A percentile compares a stretch with the other conserved stretches of the same genome.
Conservation (phyloP, 2,888 invertebrate species). For the Acanthosepion pharaonis region DNA sequence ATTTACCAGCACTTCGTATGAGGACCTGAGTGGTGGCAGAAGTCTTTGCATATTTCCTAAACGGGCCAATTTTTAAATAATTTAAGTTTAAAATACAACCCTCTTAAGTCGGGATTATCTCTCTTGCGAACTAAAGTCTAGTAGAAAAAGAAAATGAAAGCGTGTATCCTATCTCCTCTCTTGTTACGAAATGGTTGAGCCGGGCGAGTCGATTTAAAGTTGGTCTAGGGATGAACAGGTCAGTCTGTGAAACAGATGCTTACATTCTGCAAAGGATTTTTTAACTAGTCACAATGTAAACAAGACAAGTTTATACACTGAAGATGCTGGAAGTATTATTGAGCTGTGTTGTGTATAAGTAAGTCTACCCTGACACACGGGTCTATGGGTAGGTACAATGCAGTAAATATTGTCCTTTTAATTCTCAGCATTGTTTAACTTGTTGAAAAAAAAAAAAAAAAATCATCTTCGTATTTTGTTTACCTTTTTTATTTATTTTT, state of each 20-base stretch:
- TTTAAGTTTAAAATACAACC: too few relatives aligned
- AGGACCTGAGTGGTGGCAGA: too few relatives aligned
- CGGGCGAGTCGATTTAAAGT: slow-evolving; percentile 6
- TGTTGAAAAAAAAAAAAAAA: background rate
- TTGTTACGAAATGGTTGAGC: background rate
- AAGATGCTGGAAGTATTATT: background rate
- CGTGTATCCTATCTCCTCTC: background rate
- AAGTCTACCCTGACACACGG: background rate
- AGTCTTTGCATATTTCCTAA: too few relatives aligned
- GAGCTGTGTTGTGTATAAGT: background rate
- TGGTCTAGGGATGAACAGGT: background rate
- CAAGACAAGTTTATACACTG: background rate
- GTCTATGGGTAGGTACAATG: background rate
- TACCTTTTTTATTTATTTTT: background rate
- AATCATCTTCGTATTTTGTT: background rate
- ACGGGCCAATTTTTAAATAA: too few relatives aligned
- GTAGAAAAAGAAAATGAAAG: too few relatives aligned
- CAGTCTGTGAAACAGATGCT: background rate
- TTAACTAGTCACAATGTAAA: slow-evolving; percentile 21
- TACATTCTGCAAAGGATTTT: background rate
- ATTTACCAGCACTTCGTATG: too few relatives aligned
- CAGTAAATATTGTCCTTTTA: background rate
- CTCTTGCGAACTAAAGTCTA: too few relatives aligned
- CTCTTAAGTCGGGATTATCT: too few relatives aligned
- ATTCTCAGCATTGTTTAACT: background rate